Evolutionary conservation across 1,140 invertebrate species (phyloP).

Genomic region (Paraescarpia echinospica): DNA sequence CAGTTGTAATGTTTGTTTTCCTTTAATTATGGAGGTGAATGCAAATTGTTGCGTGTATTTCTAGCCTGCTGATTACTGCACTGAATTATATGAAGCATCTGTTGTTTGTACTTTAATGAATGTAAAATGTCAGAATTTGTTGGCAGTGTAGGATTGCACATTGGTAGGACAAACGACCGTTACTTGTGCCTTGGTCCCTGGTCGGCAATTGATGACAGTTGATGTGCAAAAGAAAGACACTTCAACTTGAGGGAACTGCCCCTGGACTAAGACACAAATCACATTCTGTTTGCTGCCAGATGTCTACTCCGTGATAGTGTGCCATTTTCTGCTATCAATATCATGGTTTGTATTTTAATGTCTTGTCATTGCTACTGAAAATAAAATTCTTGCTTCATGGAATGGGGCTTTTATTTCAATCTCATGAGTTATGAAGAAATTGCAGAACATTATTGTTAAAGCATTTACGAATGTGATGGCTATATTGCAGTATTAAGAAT

Average conservation of each 20-base stretch:
- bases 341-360: background rate
- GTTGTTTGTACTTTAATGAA: no score
- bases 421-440: background rate
- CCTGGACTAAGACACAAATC: background rate
- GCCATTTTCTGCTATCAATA: background rate
- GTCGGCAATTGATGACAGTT: background rate
- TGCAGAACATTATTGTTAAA: no score
- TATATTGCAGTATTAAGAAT: no score
- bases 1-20: background rate
- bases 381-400: background rate
- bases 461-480: no score
- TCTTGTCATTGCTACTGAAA: background rate
- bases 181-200: background rate
- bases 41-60: background rate
- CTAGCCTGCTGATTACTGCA: background rate
- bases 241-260: background rate
- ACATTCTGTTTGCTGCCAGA: background rate
- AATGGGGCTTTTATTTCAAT: background rate
- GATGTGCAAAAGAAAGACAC: background rate
- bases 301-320: background rate
- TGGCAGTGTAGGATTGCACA: background rate
- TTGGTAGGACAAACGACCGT: background rate
- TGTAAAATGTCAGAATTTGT: background rate
- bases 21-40: background rate
- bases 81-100: background rate